These are phyloP conservation scores for Xiphias gladius DNA, from an alignment of 2,113 vertebrate species.

Conservation along the genomic window DNA sequence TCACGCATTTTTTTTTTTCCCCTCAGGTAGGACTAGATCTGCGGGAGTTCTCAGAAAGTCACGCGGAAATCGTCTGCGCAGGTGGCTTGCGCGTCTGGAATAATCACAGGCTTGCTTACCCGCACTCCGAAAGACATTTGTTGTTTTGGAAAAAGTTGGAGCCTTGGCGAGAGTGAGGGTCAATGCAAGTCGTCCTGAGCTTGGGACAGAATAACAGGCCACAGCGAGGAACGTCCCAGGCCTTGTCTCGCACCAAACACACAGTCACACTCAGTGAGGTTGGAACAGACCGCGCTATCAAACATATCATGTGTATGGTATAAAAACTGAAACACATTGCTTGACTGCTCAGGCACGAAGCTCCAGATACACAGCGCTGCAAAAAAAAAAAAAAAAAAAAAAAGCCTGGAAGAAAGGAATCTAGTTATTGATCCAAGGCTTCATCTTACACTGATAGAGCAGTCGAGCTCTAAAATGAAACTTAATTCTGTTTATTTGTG, in stretches of 20 bases:
- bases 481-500: conserved; percentile 23
- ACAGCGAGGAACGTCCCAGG: background rate
- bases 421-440: conserved; percentile 50
- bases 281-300: background rate
- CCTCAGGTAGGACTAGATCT: background rate
- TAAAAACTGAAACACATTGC: background rate
- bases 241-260: background rate
- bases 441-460: conserved; percentile 65
- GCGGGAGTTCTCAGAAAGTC: background rate
- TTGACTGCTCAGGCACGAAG: background rate
- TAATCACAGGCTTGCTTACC: background rate
- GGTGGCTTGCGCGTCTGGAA: too few species aligned
- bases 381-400: conserved; percentile 28
- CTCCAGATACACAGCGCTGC: conserved; percentile 15
- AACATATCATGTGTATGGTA: background rate
- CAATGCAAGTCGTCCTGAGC: background rate
- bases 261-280: background rate
- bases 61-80: too few species aligned
- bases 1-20: too few species aligned
- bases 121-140: background rate
- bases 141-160: background rate
- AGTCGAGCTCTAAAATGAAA: conserved; percentile 35
- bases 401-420: conserved; percentile 36
- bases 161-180: background rate
- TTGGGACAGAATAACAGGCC: conserved; percentile 16